These are phyloP conservation scores for Caenorhabditis brenneri DNA, from an alignment of 1,140 invertebrate species.

Conservation along the genomic window DNA sequence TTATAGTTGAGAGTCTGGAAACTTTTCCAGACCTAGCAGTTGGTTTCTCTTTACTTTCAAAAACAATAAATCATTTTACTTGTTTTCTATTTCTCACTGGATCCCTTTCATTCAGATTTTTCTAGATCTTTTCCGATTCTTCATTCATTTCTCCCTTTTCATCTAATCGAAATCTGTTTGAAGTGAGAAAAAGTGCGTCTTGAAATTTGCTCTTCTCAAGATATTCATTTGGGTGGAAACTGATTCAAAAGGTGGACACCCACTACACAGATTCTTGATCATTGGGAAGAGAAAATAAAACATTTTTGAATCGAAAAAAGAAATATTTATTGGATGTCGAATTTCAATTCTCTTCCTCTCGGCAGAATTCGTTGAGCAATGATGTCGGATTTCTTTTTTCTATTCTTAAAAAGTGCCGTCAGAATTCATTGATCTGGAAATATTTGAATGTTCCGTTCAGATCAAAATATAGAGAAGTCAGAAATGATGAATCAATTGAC, in stretches of 20 bases:
- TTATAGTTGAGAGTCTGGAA: background rate
- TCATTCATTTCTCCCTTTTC: background rate
- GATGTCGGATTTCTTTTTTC: slow-evolving; percentile 8
- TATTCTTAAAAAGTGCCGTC: background rate
- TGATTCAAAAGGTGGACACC: slow-evolving; percentile 1
- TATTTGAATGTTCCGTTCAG: background rate
- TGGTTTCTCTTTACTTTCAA: background rate
- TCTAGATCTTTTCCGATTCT: background rate
- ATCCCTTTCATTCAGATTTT: background rate
- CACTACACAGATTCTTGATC: background rate
- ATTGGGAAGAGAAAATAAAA: background rate
- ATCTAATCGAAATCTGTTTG: too few relatives aligned
- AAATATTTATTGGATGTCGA: background rate
- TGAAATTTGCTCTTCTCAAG: too few relatives aligned
- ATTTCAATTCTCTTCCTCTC: background rate
- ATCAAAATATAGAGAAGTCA: background rate
- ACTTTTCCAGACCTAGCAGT: background rate
- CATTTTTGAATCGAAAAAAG: background rate
- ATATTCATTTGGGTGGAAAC: slow-evolving; percentile 36
- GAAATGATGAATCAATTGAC: too few relatives aligned
- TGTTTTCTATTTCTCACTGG: background rate
- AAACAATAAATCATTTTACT: background rate
- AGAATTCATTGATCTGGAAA: slow-evolving; percentile 27
- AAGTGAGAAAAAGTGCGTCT: background rate
- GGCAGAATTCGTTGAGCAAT: slow-evolving; percentile 13